Evolutionary conservation across 2,797 vertebrate species (phyloP), one percentile per base, ranked within the genome.

Genomic region (Hoplostethus atlanticus): DNA sequence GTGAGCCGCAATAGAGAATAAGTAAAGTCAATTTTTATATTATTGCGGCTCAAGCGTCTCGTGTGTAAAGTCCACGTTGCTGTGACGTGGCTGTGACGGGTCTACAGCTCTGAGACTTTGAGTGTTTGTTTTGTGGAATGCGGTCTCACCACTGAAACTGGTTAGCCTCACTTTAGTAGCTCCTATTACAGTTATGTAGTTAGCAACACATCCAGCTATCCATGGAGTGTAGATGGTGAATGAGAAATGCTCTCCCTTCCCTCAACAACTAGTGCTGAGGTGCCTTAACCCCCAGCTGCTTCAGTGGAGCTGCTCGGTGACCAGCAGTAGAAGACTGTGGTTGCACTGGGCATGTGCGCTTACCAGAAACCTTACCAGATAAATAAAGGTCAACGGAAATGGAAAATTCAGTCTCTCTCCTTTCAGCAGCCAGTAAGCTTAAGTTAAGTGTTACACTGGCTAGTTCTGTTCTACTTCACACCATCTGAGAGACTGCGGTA

Each of bases 251-350:
- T 11, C 10, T 11, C 40, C 40, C 40, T 2, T 42, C 55, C 31
- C 36, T 57, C 16, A 0, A 53, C 72, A 66, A 67, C 70, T 74
- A 65, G 55, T 68, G 60, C 50, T 42, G 30, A 67, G 52, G 17
- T 68, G 48, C 72, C 67, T 57, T 16, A 17, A 1, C 12, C 58
- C 54, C 53, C 15, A 31, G 71, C 62, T 84, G 71, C 46, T 56
- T 50, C 48, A 61, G 57, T 15, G 5, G 65, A 50, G 47, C 16
- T 50, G n/a, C 13, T 16, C 42, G 15, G 36, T 6, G 6, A 6
- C 6, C 2, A 38, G 9, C 36, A 6, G 36, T 38, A 38, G 8
- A 38, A 36, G 8, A 38, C 5, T 38, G 36, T 38, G 36, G 8
- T n/a, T n/a, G n/a, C 36, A 8, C 36, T 6, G 38, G 38, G 38